phyloP scores from a whole-genome alignment of 2,888 invertebrate genomes.

The Pimpla rufipes region DNA sequence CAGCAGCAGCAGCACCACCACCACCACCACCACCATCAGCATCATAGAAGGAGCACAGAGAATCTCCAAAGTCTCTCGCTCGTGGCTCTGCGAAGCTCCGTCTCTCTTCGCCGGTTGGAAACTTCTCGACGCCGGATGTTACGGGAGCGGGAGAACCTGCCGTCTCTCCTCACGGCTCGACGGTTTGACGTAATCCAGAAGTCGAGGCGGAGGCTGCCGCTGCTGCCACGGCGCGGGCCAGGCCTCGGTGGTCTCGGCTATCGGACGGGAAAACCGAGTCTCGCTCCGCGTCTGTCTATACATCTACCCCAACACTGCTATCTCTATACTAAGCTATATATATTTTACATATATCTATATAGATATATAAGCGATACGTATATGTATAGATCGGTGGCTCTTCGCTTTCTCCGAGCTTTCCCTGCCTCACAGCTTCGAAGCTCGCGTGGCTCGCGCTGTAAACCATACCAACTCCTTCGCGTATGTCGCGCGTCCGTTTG shows the following conservation, averaged over 20 bases:
- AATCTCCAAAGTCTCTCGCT: conserved; percentile 68
- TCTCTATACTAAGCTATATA: conserved; percentile 1
- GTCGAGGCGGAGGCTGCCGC: conserved; percentile 31
- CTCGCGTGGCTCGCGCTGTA: conserved; percentile 44
- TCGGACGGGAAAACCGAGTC: conserved; percentile 59
- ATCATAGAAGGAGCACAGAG: conserved; percentile 51
- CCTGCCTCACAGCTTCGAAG: conserved; percentile 14
- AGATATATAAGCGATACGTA: no score
- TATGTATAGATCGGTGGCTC: not conserved
- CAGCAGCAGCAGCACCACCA: conserved; percentile 28
- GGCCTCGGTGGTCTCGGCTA: conserved; percentile 50
- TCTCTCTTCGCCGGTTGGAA: conserved; percentile 66
- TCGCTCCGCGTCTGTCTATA: conserved; percentile 36
- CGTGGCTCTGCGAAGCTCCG: conserved; percentile 71
- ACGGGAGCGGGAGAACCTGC: conserved; percentile 66
- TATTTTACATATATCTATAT: not conserved
- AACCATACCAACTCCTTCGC: conserved; percentile 62
- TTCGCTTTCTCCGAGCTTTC: conserved; percentile 20
- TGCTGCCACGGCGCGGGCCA: conserved; percentile 18
- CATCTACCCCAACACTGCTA: not conserved
- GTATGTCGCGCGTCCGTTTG: conserved; percentile 53
- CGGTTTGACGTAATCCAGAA: conserved; percentile 81
- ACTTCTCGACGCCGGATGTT: conserved; percentile 77
- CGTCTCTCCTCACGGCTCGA: conserved; percentile 54
- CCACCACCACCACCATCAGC: no score